Evolutionary conservation across 2,888 invertebrate genomes (phyloP).

Genomic region (Caenorhabditis wallacei): DNA sequence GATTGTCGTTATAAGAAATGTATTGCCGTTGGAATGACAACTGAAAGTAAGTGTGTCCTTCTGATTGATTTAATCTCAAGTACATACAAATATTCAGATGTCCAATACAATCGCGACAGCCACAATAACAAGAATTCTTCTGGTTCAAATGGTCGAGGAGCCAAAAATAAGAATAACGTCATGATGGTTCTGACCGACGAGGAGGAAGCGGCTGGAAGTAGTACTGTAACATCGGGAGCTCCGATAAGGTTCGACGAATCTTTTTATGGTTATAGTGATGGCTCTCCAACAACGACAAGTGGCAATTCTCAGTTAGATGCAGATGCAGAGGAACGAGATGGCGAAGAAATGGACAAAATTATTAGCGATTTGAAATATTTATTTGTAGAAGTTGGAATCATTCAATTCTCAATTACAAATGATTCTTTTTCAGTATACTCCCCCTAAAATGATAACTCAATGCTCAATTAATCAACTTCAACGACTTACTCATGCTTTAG

Average conservation of each 20-base stretch:
- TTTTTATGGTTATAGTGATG: slow-evolving; percentile 53
- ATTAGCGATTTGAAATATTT: slow-evolving; percentile 56
- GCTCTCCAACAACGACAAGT: slow-evolving; percentile 34
- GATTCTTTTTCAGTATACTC: slow-evolving; percentile 42
- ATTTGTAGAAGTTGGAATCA: slow-evolving; percentile 47
- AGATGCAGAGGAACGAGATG: slow-evolving; percentile 25
- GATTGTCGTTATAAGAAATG: slow-evolving; percentile 59
- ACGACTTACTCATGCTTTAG: slow-evolving; percentile 34
- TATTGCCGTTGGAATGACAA: slow-evolving; percentile 53
- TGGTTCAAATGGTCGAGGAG: slow-evolving; percentile 12
- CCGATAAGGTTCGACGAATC: slow-evolving; percentile 50
- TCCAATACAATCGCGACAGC: slow-evolving; percentile 64
- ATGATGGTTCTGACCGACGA: slow-evolving; percentile 21
- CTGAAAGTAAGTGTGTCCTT: slow-evolving; percentile 50
- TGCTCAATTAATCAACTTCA: slow-evolving; percentile 57
- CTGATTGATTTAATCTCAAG: slow-evolving; percentile 27
- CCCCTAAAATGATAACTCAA: slow-evolving; percentile 53
- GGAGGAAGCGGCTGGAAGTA: slow-evolving; percentile 42
- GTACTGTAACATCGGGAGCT: slow-evolving; percentile 56
- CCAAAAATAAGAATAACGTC: slow-evolving; percentile 43
- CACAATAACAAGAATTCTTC: slow-evolving; percentile 52
- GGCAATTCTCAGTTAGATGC: slow-evolving; percentile 46
- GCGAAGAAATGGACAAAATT: slow-evolving; percentile 55
- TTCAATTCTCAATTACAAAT: background rate
- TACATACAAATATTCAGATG: slow-evolving; percentile 47